Conservation (phyloP, 2,797 vertebrate genomes). For the Potorous gilbertii region DNA sequence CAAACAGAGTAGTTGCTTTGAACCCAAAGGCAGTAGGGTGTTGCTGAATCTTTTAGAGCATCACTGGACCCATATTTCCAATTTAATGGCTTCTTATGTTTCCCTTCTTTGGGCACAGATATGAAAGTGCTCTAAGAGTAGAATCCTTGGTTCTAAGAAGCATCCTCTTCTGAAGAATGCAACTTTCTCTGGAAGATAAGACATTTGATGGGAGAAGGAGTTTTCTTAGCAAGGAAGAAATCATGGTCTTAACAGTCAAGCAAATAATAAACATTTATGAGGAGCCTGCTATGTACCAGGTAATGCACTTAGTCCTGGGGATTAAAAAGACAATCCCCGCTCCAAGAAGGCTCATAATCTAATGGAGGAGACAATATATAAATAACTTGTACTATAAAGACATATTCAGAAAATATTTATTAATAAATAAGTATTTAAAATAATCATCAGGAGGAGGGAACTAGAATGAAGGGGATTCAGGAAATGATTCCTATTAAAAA, state of each 20-base stretch:
- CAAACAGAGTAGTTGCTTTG: neutral
- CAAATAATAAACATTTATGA: neutral
- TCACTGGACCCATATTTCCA: neutral
- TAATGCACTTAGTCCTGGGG: neutral
- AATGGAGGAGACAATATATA: neutral
- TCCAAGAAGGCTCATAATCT: neutral
- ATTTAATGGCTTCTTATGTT: neutral
- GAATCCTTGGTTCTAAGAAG: neutral
- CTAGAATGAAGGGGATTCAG: neutral
- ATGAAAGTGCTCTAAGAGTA: neutral
- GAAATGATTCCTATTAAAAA: neutral
- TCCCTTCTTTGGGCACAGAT: neutral
- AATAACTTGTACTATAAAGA: neutral
- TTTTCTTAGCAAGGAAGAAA: neutral
- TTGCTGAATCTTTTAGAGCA: neutral
- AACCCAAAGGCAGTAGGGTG: neutral
- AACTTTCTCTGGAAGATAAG: neutral
- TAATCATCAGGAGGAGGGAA: neutral
- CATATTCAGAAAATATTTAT: neutral
- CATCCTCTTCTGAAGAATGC: neutral
- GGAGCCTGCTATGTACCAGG: neutral
- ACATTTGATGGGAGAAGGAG: neutral
- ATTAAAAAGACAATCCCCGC: neutral
- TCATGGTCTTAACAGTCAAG: neutral
- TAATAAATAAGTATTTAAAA: too few species aligned